Evolutionary conservation across 2,113 vertebrate genomes (phyloP).

Genomic region (Austrofundulus limnaeus): DNA sequence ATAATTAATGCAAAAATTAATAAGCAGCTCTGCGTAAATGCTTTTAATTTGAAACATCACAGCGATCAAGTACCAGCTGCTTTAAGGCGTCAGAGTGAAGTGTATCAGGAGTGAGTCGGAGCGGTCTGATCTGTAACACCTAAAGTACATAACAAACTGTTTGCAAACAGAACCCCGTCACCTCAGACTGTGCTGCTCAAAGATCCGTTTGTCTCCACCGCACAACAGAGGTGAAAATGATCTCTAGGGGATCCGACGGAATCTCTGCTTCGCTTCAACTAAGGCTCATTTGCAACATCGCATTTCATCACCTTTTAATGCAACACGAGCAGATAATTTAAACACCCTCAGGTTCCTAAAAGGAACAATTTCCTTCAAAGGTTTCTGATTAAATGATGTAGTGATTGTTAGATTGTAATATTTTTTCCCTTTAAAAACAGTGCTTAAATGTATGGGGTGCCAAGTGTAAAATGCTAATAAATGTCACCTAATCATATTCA

Average conservation of each 20-base stretch:
- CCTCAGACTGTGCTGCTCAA: not conserved
- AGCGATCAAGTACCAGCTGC: conserved; percentile 2
- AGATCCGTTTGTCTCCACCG: conserved; percentile 18
- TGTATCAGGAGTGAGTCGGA: conserved; percentile 1
- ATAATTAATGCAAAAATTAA: conserved; percentile 13
- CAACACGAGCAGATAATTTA: conserved; percentile 8
- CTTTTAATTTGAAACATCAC: conserved; percentile 21
- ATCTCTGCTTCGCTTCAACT: conserved; percentile 17
- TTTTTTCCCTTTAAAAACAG: too few relatives aligned
- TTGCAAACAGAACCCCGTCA: not conserved
- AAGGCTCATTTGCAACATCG: conserved; percentile 27
- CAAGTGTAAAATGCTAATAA: too few relatives aligned
- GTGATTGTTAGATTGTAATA: too few relatives aligned
- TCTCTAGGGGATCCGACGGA: conserved; percentile 24
- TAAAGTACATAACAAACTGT: not conserved
- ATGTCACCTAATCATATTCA: too few relatives aligned
- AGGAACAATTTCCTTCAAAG: too few relatives aligned
- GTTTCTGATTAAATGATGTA: too few relatives aligned
- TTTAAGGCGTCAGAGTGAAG: not conserved
- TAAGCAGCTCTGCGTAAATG: conserved; percentile 5
- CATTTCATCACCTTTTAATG: conserved; percentile 33
- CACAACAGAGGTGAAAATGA: conserved; percentile 6
- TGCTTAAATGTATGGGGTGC: too few relatives aligned
- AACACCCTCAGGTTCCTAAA: not conserved
- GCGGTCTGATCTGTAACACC: not conserved